Conservation (phyloP, 1,140 invertebrate genomes). For the Eurosta solidaginis region DNA sequence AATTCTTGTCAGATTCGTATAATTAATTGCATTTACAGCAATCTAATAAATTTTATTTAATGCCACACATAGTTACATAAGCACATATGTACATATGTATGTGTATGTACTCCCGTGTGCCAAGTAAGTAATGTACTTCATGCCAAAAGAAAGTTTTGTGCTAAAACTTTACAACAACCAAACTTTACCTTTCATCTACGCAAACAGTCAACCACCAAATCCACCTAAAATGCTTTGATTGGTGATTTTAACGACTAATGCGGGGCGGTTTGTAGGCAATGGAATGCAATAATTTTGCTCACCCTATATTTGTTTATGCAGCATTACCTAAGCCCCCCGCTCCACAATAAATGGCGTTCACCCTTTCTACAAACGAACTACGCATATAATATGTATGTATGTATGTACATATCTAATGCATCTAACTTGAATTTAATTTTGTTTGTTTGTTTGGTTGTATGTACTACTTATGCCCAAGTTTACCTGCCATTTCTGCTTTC, state of each 20-base stretch:
- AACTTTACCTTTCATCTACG: not conserved
- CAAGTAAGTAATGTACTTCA: not conserved
- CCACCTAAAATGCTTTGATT: constrained; percentile 13
- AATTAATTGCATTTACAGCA: not conserved
- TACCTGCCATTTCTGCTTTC: constrained; percentile 20
- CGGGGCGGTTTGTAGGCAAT: not conserved
- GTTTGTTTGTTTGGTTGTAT: not conserved
- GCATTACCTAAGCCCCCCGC: not conserved
- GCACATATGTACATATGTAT: not conserved
- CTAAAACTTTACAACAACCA: not conserved
- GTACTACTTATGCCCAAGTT: not conserved
- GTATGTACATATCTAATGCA: not conserved
- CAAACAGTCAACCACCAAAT: not conserved
- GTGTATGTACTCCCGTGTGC: not conserved
- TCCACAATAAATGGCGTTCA: not conserved
- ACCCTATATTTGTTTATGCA: constrained; percentile 6
- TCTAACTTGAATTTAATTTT: not conserved
- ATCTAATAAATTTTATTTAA: not conserved
- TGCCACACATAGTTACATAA: not conserved
- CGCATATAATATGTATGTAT: too few relatives aligned
- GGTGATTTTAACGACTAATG: not conserved
- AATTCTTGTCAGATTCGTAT: not conserved
- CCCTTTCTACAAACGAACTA: not conserved
- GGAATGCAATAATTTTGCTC: constrained; percentile 52
- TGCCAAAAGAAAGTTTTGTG: not conserved